Evolutionary conservation across 2,113 vertebrate genomes (phyloP).

Genomic region (Dasyprocta punctata): DNA sequence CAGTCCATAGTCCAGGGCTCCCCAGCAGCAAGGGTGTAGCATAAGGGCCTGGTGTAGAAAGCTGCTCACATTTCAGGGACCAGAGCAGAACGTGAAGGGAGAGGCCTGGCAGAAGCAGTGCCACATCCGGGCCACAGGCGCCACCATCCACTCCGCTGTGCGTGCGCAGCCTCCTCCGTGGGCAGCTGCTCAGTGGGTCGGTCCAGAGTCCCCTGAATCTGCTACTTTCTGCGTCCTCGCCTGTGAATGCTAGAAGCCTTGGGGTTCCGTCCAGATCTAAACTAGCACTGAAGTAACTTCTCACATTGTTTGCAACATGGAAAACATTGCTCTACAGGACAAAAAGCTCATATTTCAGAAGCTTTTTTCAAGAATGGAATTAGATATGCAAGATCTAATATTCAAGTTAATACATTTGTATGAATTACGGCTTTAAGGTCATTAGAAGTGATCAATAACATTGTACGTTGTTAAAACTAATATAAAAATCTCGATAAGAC

Average conservation of each 20-base stretch:
- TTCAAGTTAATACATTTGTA: not conserved
- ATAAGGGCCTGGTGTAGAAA: not conserved
- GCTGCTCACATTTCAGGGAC: not conserved
- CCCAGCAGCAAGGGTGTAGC: not conserved
- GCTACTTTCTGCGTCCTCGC: fast-evolving
- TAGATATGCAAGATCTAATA: not conserved
- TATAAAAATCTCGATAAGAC: not conserved
- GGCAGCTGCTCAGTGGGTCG: not conserved
- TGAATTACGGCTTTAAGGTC: not conserved
- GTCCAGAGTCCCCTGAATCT: fast-evolving
- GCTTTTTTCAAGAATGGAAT: not conserved
- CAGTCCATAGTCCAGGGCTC: not conserved
- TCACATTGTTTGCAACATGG: not conserved
- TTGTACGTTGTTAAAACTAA: not conserved
- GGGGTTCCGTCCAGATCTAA: not conserved
- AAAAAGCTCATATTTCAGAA: not conserved
- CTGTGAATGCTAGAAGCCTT: not conserved
- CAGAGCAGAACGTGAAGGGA: not conserved
- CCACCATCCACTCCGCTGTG: too few species aligned
- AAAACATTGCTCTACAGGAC: not conserved
- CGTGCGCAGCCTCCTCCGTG: not conserved
- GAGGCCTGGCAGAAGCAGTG: not conserved
- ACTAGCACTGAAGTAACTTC: not conserved
- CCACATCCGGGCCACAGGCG: not conserved
- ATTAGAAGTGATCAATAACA: not conserved